phyloP scores from a whole-genome alignment of 2,113 vertebrate species.

The Chrysochloris asiatica region DNA sequence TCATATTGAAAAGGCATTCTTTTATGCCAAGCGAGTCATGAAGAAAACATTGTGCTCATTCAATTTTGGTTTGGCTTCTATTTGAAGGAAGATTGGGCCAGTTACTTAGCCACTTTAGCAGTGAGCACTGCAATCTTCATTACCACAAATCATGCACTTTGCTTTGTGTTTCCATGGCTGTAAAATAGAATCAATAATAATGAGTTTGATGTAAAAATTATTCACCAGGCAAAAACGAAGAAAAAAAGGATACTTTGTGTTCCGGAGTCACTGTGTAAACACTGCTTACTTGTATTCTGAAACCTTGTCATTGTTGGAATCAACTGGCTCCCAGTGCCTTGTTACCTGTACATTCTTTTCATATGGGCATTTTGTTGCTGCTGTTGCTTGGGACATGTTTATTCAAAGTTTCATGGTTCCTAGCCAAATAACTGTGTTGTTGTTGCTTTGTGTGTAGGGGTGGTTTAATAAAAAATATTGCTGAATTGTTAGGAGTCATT shows the following conservation, averaged over 20 bases:
- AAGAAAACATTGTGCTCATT: not conserved
- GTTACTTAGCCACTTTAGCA: not conserved
- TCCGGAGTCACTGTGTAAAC: constrained; percentile 15
- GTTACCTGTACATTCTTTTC: not conserved
- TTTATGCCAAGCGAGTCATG: not conserved
- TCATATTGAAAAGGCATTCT: not conserved
- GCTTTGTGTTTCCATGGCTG: constrained; percentile 29
- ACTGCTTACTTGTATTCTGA: constrained; percentile 18
- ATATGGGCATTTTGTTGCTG: not conserved
- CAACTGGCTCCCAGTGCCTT: not conserved
- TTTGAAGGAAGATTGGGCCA: not conserved
- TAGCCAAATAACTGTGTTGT: not conserved
- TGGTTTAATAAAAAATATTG: too few relatives aligned
- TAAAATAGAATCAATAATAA: constrained; percentile 48
- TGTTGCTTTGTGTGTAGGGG: too few relatives aligned
- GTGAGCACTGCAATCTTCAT: not conserved
- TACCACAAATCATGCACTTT: not conserved
- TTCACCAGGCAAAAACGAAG: not conserved
- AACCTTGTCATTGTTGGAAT: not conserved
- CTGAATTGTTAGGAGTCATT: too few relatives aligned
- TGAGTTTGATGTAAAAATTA: constrained; percentile 34
- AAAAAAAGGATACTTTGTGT: too few relatives aligned
- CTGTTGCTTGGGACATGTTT: not conserved
- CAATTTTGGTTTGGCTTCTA: not conserved
- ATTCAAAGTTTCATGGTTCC: constrained; percentile 16